phyloP scores from a whole-genome alignment of 2,888 invertebrate genomes.

The Baronia brevicornis region DNA sequence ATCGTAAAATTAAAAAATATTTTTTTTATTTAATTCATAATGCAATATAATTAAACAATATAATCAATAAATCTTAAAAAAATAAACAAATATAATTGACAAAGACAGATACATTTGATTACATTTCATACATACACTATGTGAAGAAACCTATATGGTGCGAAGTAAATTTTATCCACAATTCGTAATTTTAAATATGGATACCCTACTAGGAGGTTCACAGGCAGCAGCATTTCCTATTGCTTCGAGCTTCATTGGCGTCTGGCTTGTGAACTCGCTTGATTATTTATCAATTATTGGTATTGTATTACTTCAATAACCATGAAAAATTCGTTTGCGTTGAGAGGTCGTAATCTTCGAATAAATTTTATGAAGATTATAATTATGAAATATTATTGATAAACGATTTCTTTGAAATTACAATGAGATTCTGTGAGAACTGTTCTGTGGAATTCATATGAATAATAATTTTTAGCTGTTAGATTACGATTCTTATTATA shows the following conservation, averaged over 20 bases:
- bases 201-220: slow-evolving; percentile 3
- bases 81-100: no score
- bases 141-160: no score
- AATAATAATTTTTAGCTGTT: no score
- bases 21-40: background rate
- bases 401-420: background rate
- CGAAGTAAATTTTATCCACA: slow-evolving; percentile 26
- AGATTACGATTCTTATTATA: no score
- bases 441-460: no score
- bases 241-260: slow-evolving; percentile 49
- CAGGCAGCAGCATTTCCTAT: slow-evolving; percentile 23
- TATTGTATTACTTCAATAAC: slow-evolving; percentile 39
- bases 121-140: slow-evolving; percentile 9
- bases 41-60: background rate
- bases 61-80: no score
- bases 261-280: slow-evolving; percentile 42
- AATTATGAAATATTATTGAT: no score
- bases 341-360: slow-evolving; percentile 13
- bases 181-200: background rate
- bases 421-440: no score
- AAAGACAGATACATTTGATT: no score
- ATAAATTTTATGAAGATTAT: no score
- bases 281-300: slow-evolving; percentile 56
- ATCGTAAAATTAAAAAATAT: no score
- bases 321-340: slow-evolving; percentile 28